A percentile compares a stretch with the other conserved stretches of the same genome.
Conservation (phyloP, 2,113 vertebrate genomes). For the Saguinus midas region DNA sequence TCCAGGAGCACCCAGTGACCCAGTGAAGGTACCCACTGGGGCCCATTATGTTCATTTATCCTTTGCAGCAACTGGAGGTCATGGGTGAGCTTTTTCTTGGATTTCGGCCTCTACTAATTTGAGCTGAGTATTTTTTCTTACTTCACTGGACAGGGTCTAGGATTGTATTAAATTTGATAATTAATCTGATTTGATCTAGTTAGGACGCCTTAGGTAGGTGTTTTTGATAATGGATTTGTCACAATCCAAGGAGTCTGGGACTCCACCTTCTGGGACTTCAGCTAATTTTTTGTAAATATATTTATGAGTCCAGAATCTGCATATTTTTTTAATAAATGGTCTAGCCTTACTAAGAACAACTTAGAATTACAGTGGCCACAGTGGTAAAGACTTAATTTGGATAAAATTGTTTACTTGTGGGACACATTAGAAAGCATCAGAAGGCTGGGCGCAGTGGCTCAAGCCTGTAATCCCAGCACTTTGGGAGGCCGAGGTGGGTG, state of each 20-base stretch:
- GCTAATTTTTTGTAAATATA: neutral
- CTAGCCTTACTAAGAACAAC: neutral
- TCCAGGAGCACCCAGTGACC: neutral
- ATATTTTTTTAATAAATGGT: neutral
- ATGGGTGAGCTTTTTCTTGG: neutral
- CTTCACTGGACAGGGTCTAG: neutral
- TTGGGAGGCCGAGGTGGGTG: too few relatives aligned
- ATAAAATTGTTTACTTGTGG: neutral
- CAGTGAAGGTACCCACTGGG: neutral
- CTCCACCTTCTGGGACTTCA: neutral
- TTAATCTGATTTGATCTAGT: neutral
- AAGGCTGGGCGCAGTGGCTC: neutral
- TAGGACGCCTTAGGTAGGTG: neutral
- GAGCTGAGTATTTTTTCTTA: neutral
- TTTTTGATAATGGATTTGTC: neutral
- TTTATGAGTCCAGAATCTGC: neutral
- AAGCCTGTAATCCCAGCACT: too few relatives aligned
- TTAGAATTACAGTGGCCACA: neutral
- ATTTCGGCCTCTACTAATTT: neutral
- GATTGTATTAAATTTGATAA: neutral
- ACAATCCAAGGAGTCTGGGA: neutral
- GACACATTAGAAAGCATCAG: neutral
- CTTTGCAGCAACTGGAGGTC: neutral
- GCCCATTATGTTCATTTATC: neutral
- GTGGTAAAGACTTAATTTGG: neutral